phyloP scores from a whole-genome alignment of 2,888 invertebrate genomes.

The Meghimatium bilineatum region DNA sequence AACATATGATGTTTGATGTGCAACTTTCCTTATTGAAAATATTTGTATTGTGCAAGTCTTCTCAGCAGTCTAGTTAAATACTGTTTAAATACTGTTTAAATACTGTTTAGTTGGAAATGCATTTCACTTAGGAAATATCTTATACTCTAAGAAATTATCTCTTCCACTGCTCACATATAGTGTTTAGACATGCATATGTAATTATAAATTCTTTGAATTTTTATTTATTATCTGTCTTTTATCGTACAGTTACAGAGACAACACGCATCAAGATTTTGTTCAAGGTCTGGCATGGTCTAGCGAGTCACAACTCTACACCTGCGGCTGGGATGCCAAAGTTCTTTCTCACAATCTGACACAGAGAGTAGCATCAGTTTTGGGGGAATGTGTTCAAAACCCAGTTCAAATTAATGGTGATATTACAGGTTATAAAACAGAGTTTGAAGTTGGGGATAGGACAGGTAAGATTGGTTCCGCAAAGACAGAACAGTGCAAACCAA shows the following conservation, averaged over 20 bases:
- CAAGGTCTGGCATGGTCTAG: constrained; percentile 41
- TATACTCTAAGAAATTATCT: too few relatives aligned
- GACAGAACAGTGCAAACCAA: neutral
- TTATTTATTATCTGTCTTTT: neutral
- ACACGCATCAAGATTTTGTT: constrained; percentile 42
- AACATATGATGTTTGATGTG: too few relatives aligned
- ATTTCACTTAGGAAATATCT: too few relatives aligned
- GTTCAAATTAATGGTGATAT: constrained; percentile 30
- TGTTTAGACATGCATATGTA: too few relatives aligned
- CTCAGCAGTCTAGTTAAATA: too few relatives aligned
- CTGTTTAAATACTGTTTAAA: too few relatives aligned
- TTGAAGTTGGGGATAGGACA: neutral
- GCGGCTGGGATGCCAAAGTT: constrained; percentile 42
- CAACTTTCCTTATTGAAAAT: too few relatives aligned
- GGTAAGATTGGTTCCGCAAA: neutral
- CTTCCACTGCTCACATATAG: too few relatives aligned
- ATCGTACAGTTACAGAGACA: constrained; percentile 27
- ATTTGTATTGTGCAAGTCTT: too few relatives aligned
- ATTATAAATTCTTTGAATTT: neutral
- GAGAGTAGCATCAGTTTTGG: neutral
- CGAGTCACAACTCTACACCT: constrained; percentile 40
- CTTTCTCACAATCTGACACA: constrained; percentile 25
- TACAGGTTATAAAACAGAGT: neutral
- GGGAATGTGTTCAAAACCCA: neutral
- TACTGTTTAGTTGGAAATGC: too few relatives aligned